phyloP scores from a whole-genome alignment of 2,113 vertebrate species.

The Zonotrichia leucophrys region DNA sequence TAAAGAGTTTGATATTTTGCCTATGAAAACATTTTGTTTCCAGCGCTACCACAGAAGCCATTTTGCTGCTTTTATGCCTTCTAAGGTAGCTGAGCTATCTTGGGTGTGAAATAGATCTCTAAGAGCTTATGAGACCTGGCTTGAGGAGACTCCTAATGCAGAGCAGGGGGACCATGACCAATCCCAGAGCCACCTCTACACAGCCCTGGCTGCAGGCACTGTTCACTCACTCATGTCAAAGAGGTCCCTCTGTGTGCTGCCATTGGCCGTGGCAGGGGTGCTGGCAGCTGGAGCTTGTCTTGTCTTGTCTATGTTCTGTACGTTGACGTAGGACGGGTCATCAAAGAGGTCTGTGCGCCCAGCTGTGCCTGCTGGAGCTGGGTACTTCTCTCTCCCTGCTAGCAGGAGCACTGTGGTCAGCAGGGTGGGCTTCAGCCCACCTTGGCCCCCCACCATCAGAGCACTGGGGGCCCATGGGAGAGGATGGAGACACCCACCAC shows the following conservation, averaged over 20 bases:
- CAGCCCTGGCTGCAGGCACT: background rate
- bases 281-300: slow-evolving; percentile 54
- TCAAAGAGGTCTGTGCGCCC: slow-evolving; percentile 83
- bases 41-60: too few species aligned
- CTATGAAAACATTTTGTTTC: too few species aligned
- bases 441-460: fast-evolving
- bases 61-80: too few species aligned
- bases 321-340: slow-evolving; percentile 95
- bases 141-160: too few species aligned
- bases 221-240: slow-evolving; percentile 92
- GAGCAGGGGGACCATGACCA: fast-evolving
- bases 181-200: background rate
- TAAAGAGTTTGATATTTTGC: too few species aligned
- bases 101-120: too few species aligned
- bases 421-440: background rate
- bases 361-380: background rate
- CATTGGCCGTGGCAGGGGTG: slow-evolving; percentile 75
- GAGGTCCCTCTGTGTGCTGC: slow-evolving; percentile 86
- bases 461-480: fast-evolving
- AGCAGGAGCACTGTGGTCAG: background rate
- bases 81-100: too few species aligned
- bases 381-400: slow-evolving; percentile 40
- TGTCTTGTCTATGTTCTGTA: slow-evolving; percentile 86
- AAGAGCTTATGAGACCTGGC: too few species aligned
- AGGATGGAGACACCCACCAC: fast-evolving